Conservation (phyloP, 2,113 vertebrate genomes). For the Barbus barbus region DNA sequence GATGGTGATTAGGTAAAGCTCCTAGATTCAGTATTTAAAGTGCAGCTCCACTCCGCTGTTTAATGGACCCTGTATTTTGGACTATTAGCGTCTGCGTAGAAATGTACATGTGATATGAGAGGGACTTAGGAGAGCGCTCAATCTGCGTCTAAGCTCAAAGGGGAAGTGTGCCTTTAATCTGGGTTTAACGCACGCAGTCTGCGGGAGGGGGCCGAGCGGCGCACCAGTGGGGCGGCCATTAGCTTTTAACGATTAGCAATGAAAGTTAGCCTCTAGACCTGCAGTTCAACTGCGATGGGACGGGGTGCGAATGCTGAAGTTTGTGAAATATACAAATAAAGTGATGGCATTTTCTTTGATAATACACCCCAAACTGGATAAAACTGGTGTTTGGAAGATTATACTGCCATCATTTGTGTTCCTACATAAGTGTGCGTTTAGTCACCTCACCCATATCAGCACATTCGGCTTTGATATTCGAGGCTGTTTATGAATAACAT, state of each 20-base stretch:
- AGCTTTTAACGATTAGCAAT: conserved; percentile 52
- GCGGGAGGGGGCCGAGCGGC: not conserved
- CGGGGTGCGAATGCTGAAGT: not conserved
- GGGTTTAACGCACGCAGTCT: conserved; percentile 66
- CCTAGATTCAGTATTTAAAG: conserved; percentile 47
- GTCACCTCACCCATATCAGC: conserved; percentile 37
- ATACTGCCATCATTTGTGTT: conserved; percentile 5
- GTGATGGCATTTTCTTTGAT: not conserved
- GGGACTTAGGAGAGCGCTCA: conserved; percentile 70
- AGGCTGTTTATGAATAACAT: conserved; percentile 40
- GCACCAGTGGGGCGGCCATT: conserved; percentile 45
- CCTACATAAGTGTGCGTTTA: conserved; percentile 5
- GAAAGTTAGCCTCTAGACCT: conserved; percentile 47
- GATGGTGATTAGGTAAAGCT: conserved; percentile 50
- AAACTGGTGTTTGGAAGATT: not conserved
- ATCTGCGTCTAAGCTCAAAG: conserved; percentile 74
- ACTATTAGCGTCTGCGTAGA: conserved; percentile 73
- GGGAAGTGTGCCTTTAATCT: conserved; percentile 74
- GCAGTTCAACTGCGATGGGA: not conserved
- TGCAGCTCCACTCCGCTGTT: conserved; percentile 31
- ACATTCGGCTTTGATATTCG: not conserved
- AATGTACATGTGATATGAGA: conserved; percentile 75
- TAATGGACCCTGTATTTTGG: conserved; percentile 69
- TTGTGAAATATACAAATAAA: not conserved
- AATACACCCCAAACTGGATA: not conserved